Percentiles rank a stretch among this genome's conserved stretches.
These are phyloP conservation scores for Dioctria linearis DNA, from an alignment of 2,888 invertebrate species.

Conservation along the genomic window DNA sequence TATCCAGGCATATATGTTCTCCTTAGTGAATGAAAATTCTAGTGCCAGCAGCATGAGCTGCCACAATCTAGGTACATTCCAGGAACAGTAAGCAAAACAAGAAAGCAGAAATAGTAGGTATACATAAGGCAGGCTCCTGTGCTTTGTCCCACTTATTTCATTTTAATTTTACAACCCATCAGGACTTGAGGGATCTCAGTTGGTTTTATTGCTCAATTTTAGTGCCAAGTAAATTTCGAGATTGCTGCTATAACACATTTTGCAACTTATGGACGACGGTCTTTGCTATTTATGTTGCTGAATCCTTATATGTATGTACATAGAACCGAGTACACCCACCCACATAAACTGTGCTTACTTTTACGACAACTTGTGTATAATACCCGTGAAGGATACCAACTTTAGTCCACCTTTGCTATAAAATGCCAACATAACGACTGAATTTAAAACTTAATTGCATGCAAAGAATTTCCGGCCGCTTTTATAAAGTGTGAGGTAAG, in stretches of 20 bases:
- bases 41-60: too few relatives aligned
- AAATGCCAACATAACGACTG: conserved; percentile 36
- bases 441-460: conserved; percentile 42
- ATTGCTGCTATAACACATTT: conserved; percentile 33
- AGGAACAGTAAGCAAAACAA: too few relatives aligned
- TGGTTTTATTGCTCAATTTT: conserved; percentile 40
- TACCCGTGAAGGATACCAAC: conserved; percentile 25
- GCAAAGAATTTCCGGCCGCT: conserved; percentile 20
- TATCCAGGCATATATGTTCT: too few relatives aligned
- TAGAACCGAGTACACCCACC: neutral
- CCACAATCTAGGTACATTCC: too few relatives aligned
- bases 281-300: neutral
- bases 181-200: conserved; percentile 27
- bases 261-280: conserved; percentile 4
- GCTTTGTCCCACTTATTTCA: conserved; percentile 37
- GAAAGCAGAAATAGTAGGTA: too few relatives aligned
- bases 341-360: conserved; percentile 26
- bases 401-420: conserved; percentile 36
- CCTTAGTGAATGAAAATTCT: too few relatives aligned
- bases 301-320: neutral
- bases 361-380: conserved; percentile 38
- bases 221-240: conserved; percentile 32
- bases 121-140: neutral
- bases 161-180: conserved; percentile 45
- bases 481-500: conserved; percentile 25